These are phyloP conservation scores for Zygaena filipendulae DNA, from an alignment of 2,888 invertebrate species.

Conservation along the genomic window DNA sequence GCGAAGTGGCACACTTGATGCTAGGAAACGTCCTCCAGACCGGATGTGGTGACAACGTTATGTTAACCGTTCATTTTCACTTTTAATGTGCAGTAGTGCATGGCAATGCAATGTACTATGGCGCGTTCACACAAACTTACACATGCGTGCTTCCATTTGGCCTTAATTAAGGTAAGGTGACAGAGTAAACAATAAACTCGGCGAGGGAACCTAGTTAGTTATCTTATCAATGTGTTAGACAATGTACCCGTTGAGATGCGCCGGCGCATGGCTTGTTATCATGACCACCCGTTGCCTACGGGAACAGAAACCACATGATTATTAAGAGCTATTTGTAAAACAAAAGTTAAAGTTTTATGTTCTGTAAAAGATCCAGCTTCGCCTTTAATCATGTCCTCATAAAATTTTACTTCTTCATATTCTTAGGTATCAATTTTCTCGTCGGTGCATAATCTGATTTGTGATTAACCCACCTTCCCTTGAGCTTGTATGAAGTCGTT, in stretches of 20 bases:
- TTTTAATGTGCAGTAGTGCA: conserved; percentile 35
- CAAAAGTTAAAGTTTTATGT: too few relatives aligned
- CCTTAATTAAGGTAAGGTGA: conserved; percentile 22
- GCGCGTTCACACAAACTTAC: too few relatives aligned
- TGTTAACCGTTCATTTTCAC: conserved; percentile 51
- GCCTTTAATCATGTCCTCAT: too few relatives aligned
- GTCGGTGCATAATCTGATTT: too few relatives aligned
- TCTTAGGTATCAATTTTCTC: too few relatives aligned
- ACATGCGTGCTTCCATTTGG: conserved; percentile 18
- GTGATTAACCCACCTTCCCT: too few relatives aligned
- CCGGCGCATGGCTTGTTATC: conserved; percentile 28
- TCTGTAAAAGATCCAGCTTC: too few relatives aligned
- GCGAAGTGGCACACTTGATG: conserved; percentile 45
- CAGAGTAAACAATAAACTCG: conserved; percentile 26
- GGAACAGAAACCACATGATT: conserved; percentile 20
- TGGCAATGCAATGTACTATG: too few relatives aligned
- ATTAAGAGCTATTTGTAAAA: too few relatives aligned
- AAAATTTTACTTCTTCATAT: too few relatives aligned
- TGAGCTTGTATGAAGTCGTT: conserved; percentile 41
- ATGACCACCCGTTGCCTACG: conserved; percentile 32
- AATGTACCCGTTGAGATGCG: conserved; percentile 32
- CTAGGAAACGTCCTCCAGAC: conserved; percentile 28
- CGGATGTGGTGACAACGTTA: conserved; percentile 37
- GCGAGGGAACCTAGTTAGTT: conserved; percentile 25
- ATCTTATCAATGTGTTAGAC: conserved; percentile 40